Evolutionary conservation across 2,888 invertebrate genomes (phyloP).

Genomic region (Lomographa bimaculata): DNA sequence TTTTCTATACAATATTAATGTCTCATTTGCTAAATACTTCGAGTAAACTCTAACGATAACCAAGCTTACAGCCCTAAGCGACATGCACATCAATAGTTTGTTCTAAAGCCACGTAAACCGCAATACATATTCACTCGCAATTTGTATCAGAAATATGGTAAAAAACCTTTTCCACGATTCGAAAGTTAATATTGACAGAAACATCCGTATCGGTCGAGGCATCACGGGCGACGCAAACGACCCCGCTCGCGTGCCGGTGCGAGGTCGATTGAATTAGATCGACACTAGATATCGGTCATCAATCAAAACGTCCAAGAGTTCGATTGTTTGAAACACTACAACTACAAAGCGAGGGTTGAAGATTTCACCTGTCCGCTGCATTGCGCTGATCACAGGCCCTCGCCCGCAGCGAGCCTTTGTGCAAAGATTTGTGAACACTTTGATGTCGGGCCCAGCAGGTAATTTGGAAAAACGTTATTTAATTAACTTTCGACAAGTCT

Average conservation of each 20-base stretch:
- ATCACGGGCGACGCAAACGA: constrained; percentile 52
- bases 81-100: constrained; percentile 14
- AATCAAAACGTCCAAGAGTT: constrained; percentile 60
- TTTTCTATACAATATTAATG: no score
- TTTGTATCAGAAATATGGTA: constrained; percentile 14
- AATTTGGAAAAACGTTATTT: constrained; percentile 83
- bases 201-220: constrained; percentile 38
- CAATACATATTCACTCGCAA: constrained; percentile 18
- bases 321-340: constrained; percentile 42
- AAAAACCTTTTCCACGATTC: constrained; percentile 30
- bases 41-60: background rate
- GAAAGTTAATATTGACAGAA: constrained; percentile 31
- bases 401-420: constrained; percentile 76
- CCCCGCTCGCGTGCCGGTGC: constrained; percentile 61
- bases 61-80: constrained; percentile 4
- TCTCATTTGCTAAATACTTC: no score
- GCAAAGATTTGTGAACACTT: constrained; percentile 71
- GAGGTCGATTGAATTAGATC: constrained; percentile 66
- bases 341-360: constrained; percentile 41
- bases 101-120: constrained; percentile 6
- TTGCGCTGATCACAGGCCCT: constrained; percentile 57
- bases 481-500: constrained; percentile 83
- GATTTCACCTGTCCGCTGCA: constrained; percentile 60
- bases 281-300: constrained; percentile 64
- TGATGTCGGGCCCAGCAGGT: constrained; percentile 75